These are phyloP conservation scores for Zele albiditarsus DNA, from an alignment of 2,888 invertebrate genomes.

Conservation along the genomic window DNA sequence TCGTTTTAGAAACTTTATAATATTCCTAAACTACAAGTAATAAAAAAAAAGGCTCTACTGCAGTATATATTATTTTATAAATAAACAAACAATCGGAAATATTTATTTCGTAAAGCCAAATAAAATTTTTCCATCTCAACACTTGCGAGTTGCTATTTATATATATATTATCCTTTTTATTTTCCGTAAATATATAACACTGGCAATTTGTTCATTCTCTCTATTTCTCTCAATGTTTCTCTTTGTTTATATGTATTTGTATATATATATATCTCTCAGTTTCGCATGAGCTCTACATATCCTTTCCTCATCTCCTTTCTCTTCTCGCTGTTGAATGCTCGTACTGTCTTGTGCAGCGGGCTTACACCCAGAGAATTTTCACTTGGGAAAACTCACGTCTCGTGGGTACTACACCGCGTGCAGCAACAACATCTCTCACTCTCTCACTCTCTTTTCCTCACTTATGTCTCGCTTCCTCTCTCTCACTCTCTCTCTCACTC, in stretches of 20 bases:
- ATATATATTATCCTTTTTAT: background rate
- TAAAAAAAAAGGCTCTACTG: too few relatives aligned
- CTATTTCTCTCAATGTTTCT: conserved; percentile 3
- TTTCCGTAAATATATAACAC: background rate
- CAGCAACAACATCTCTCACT: conserved; percentile 25
- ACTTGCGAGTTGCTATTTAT: background rate
- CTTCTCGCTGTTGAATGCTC: conserved; percentile 1
- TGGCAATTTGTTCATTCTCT: background rate
- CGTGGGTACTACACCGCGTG: conserved; percentile 24
- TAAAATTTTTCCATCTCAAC: background rate
- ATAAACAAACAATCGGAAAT: too few relatives aligned
- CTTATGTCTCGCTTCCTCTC: background rate
- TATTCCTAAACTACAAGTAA: too few relatives aligned
- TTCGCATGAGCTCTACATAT: background rate
- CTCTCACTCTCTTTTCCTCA: background rate
- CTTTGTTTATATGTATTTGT: conserved; percentile 15
- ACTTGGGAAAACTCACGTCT: conserved; percentile 33
- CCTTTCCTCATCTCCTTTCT: background rate
- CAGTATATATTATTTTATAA: too few relatives aligned
- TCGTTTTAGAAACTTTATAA: too few relatives aligned
- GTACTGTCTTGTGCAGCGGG: conserved; percentile 4
- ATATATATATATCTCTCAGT: background rate
- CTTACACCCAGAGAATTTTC: conserved; percentile 37
- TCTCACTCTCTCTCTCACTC: background rate
- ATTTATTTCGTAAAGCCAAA: too few relatives aligned